A percentile compares a stretch with the other conserved stretches of the same genome.
Conservation (phyloP, 2,113 vertebrate genomes). For the zebrafish (Danio rerio) region GRCz12tu NC_133194.1:1571501-1572000, state of each 20-base stretch:
- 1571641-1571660: conserved; percentile 33
- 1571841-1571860: conserved; percentile 44
- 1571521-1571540: too few relatives aligned
- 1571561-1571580: too few relatives aligned
- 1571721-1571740: conserved; percentile 66
- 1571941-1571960: conserved; percentile 26
- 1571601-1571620: too few relatives aligned
- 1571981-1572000: too few relatives aligned
- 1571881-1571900: conserved; percentile 38
- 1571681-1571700: conserved; percentile 46
- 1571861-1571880: conserved; percentile 50
- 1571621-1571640: too few relatives aligned
- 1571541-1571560: too few relatives aligned
- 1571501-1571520: too few relatives aligned
- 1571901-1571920: conserved; percentile 59
- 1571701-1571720: conserved; percentile 64
- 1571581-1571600: too few relatives aligned
- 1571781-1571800: conserved; percentile 58
- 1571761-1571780: conserved; percentile 60
- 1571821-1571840: conserved; percentile 60
- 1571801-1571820: conserved; percentile 51
- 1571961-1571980: conserved; percentile 48
- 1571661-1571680: conserved; percentile 52
- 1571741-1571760: conserved; percentile 50
- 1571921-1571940: background rate